Percentiles rank a stretch among this genome's conserved stretches.
Evolutionary conservation across 30 jellyfish, hydroid and myxozoan genomes (phyloP).

Genomic region (Aurelia coerulea): DNA sequence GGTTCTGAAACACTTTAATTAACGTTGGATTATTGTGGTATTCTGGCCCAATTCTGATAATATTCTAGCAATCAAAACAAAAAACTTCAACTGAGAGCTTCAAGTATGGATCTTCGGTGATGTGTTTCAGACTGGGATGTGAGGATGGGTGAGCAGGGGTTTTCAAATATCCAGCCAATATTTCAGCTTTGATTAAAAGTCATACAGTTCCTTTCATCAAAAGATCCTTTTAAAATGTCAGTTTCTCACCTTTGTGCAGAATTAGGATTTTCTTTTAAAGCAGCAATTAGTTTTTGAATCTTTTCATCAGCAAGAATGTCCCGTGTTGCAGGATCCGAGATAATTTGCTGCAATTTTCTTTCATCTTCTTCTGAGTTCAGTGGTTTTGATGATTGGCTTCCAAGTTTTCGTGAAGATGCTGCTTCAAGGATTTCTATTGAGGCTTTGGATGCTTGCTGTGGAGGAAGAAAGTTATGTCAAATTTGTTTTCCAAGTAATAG

Average conservation of each 20-base stretch:
- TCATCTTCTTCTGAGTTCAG: constrained; percentile 1
- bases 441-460: neutral
- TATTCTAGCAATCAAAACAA: neutral
- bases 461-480: neutral
- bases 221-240: neutral
- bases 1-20: no score
- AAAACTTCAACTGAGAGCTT: no score
- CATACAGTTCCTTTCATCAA: no score
- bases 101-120: no score
- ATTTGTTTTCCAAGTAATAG: no score
- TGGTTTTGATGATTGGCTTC: neutral
- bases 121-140: no score
- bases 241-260: constrained; percentile 53
- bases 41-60: constrained; percentile 47
- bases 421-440: constrained; percentile 28
- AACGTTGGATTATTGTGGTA: constrained; percentile 50
- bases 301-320: constrained; percentile 47
- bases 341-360: constrained; percentile 33
- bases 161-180: no score
- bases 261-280: constrained; percentile 52
- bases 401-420: constrained; percentile 8
- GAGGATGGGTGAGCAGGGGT: no score
- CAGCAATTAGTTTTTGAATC: constrained; percentile 52
- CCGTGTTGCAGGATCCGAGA: constrained; percentile 66
- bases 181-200: no score